Evolutionary conservation across 1,140 invertebrate genomes (phyloP), one percentile per base, ranked within the genome.

Genomic region (Drosophila elegans): DNA sequence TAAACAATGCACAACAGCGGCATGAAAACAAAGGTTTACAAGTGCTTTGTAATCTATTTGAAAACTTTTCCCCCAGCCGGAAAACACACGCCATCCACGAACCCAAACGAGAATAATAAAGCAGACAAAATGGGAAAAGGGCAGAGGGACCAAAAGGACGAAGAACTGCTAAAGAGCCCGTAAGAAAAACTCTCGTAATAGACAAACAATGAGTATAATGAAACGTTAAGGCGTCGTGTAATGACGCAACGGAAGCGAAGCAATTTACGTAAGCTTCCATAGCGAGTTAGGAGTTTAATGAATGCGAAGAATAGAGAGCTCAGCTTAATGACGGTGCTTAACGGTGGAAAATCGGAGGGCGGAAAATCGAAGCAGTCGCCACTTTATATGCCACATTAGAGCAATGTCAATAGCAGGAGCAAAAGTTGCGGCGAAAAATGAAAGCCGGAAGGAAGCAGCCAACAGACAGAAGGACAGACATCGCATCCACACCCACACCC

Each of bases 31-130:
- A 81, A 76, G 83, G 55, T 89, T 75, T 64, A 72, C 79, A 88
- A 89, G 67, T 83, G 84, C 83, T 88, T 80, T 83, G 80, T 80
- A 88, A 89, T 89, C 83, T 78, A 89, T 88, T 89, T 89, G 63
- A 83, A 77, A 88, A 88, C 51, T 80, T 86, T 82, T 46, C 38
- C 60, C 49, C 36, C 32, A 74, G 29, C 12, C 13, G 56, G 51
- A 59, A 69, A 68, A 77, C 55, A 69, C 73, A 56, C 54, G 54
- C 53, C 44, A 54, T 12, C 41, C 16, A 29, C 38, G 36, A 42
- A 42, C 71, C 48, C 25, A 25, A 64, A 64, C 53, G 29, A 56
- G 42, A 66, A 66, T 55, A 75, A 67, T 41, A 57, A 75, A 48
- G 46, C 60, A 29, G 42, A 27, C 53, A 21, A 41, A 41, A 29